phyloP scores from a whole-genome alignment of 53 echinoderm and acorn worm genomes.

The Luidia sarsii region DNA sequence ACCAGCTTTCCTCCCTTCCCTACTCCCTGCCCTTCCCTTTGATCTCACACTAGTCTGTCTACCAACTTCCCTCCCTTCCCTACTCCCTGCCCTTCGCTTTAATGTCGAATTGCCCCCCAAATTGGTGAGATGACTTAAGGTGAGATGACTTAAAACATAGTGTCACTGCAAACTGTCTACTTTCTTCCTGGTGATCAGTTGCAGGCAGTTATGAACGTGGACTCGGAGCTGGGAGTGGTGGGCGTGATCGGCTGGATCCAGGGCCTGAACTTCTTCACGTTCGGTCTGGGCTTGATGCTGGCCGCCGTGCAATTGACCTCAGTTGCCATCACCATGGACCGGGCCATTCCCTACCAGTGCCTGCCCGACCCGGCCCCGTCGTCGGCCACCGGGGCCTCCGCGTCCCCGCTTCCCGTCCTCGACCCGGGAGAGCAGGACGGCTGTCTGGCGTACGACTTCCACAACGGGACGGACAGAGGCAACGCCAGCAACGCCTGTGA shows the following conservation, averaged over 20 bases:
- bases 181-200: too few species aligned
- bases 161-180: too few species aligned
- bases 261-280: background rate
- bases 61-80: too few species aligned
- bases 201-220: constrained; percentile 2
- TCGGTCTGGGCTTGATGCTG: background rate
- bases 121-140: too few species aligned
- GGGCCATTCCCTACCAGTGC: background rate
- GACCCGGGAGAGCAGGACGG: background rate
- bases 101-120: too few species aligned
- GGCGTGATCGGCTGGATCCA: background rate
- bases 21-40: too few species aligned
- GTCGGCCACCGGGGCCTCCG: background rate
- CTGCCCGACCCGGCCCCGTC: background rate
- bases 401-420: background rate
- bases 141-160: too few species aligned
- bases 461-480: background rate
- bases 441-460: background rate
- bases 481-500: constrained; percentile 5
- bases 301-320: constrained; percentile 4
- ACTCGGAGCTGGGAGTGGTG: background rate
- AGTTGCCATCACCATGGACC: background rate
- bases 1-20: too few species aligned
- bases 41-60: too few species aligned
- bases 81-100: too few species aligned